Evolutionary conservation across 2,888 invertebrate species (phyloP).

Genomic region (Saturnia japonica): DNA sequence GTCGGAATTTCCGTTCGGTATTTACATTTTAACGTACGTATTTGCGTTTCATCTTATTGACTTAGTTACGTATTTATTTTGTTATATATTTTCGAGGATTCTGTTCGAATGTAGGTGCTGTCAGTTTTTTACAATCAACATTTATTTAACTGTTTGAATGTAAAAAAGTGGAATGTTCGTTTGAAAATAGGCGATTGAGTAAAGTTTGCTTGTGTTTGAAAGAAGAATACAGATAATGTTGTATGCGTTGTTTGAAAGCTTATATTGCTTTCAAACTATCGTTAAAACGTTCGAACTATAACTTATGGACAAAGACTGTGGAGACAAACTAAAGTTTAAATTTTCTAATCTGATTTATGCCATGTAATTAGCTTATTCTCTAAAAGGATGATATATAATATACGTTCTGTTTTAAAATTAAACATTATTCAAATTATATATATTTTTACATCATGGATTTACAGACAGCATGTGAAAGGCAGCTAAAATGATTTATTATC

Average conservation of each 20-base stretch:
- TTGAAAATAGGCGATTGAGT: not conserved
- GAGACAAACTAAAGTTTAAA: not conserved
- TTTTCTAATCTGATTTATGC: not conserved
- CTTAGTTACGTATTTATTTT: conserved; percentile 39
- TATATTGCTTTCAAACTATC: too few species aligned
- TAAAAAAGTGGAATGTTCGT: not conserved
- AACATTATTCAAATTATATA: too few species aligned
- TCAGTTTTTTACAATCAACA: conserved; percentile 1
- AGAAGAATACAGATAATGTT: not conserved
- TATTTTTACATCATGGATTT: too few species aligned
- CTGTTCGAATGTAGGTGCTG: conserved; percentile 17
- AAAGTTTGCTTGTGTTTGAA: not conserved
- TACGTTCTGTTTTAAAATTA: too few species aligned
- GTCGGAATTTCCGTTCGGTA: conserved; percentile 28
- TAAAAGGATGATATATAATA: not conserved
- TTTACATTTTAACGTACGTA: conserved; percentile 32
- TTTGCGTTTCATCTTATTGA: conserved; percentile 45
- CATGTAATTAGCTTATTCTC: not conserved
- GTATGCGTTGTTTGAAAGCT: not conserved
- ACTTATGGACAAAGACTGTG: not conserved
- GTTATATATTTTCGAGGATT: conserved; percentile 23
- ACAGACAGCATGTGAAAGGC: too few species aligned
- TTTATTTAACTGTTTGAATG: conserved; percentile 6
- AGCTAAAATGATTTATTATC: too few species aligned
- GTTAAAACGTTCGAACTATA: not conserved